Base-by-base conservation (phyloP, 2,888 invertebrate species). In the Platycheirus rosarum region DNA sequence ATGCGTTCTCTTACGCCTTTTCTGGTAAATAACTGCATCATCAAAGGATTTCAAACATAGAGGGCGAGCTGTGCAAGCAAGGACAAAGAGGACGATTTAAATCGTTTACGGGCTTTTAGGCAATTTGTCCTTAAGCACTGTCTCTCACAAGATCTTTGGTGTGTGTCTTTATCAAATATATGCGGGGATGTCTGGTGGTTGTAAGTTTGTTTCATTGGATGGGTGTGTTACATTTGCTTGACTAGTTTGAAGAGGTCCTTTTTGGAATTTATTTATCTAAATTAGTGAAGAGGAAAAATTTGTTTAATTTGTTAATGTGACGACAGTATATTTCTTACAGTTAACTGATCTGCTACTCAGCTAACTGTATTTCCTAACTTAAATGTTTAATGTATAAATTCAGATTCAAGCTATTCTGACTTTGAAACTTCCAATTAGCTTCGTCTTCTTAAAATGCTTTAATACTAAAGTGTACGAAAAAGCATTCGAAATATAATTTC, bases 1-100 rank as follows among this genome's bases (percentile, higher is more conserved):
- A 63, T 82, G 82, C 71, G 62, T 82, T 71, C 77, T 71, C 77
- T 71, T 82, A 73, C 66, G 76, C 82, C 82, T 73, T 77, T 73
- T 55, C 71, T 76, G 55, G 75, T 80, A 75, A 80, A 70, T 63
- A 80, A 60, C 57, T 80, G 80, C 80, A 80, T 66, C 70, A 66
- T 80, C 76, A 80, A 76, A 80, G 65, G 57, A 75, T 66, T 35
- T 46, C 26, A 40, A 16, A 46, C 9, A 48, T 53, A 29, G 23
- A 42, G 55, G 55, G 18, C 44, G 32, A 60, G 8, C 37, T 42
- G 20, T 40, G 8, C 23, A 14, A 57, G 23, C 35, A 42, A 18
- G 26, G 60, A 37, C 65, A 57, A 60, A 60, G 29, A 29, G 18
- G 74, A 66, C 62, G 63, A 69, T 60, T 57, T 48, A 44, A 75